Base-by-base conservation (phyloP, 2,113 vertebrate genomes). In the Addax nasomaculatus region DNA sequence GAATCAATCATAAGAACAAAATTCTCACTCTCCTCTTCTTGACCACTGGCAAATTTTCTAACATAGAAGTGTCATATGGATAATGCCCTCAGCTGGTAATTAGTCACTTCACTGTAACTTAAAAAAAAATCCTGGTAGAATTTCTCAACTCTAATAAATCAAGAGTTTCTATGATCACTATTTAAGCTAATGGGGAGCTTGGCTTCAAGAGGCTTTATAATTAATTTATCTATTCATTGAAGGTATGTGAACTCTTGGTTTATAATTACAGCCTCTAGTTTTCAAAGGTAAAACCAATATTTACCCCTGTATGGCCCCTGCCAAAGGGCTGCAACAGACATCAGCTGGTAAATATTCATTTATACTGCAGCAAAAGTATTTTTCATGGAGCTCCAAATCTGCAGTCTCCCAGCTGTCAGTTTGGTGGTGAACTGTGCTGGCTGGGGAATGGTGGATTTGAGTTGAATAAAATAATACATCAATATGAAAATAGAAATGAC, bases 151-250 rank as follows among this genome's bases (percentile, higher is more conserved):
- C n/a, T 78, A 95, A 89, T 98, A 95, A 95, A 85, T 98, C 92
- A 95, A 43, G 88, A 89, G 17, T 96, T 97, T 27, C 2, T 97
- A 95, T 55, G 29, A 96, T 97, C 81, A 60, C 58, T 67, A n/a
- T 95, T 97, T 97, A 92, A 97, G 62, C 45, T 96, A 29, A 25
- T 97, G 57, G 81, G 11, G 92, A 92, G 58, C 73, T 97, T 89
- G 92, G 94, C 90, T 98, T 43, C 29, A 79, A 94, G 95, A 93
- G 60, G 25, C 81, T 90, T 95, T 95, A 60, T 93, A 97, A 98
- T 98, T 98, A 98, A 97, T 97, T 97, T 96, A 89, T 97, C 58
- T 95, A 94, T 29, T 97, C 19, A 93, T 93, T 96, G 86, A 98
- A 96, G 23, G 81, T 96, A 94, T 0, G 0, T 94, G 49, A 85